Conservation (phyloP, 2,113 vertebrate species). For the Tychaedon coryphoeus region DNA sequence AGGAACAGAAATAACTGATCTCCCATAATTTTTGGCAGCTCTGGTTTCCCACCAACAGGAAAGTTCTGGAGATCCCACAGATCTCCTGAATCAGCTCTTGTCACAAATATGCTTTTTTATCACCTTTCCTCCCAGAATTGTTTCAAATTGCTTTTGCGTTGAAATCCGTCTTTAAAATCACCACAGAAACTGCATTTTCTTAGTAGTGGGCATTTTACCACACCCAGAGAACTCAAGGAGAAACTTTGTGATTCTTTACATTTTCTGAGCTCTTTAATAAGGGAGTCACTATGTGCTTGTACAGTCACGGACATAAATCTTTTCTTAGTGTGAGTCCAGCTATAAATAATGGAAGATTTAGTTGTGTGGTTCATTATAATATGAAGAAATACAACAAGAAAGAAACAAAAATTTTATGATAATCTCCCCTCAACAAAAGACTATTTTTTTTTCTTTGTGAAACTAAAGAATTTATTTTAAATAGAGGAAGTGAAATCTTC, state of each 20-base stretch:
- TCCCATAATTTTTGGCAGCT: not conserved
- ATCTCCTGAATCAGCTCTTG: not conserved
- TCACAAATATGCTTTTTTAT: not conserved
- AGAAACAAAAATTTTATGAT: not conserved
- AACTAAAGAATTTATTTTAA: not conserved
- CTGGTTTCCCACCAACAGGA: not conserved
- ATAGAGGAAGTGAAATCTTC: not conserved
- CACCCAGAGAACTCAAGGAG: not conserved
- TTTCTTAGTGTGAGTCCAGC: not conserved
- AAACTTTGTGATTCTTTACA: not conserved
- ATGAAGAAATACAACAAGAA: not conserved
- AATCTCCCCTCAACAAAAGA: not conserved
- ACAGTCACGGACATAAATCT: not conserved
- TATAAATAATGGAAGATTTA: not conserved
- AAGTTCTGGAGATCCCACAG: not conserved
- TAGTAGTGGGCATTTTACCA: not conserved
- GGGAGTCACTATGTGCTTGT: rapidly evolving
- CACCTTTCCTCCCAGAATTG: not conserved
- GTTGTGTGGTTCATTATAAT: not conserved
- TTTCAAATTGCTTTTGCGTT: not conserved
- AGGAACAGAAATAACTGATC: not conserved
- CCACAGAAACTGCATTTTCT: not conserved
- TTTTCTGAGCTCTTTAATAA: not conserved
- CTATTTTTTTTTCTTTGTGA: not conserved
- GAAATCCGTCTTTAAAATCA: not conserved